phyloP scores from a whole-genome alignment of 2,797 vertebrate species.

The Enteromius treurensis region DNA sequence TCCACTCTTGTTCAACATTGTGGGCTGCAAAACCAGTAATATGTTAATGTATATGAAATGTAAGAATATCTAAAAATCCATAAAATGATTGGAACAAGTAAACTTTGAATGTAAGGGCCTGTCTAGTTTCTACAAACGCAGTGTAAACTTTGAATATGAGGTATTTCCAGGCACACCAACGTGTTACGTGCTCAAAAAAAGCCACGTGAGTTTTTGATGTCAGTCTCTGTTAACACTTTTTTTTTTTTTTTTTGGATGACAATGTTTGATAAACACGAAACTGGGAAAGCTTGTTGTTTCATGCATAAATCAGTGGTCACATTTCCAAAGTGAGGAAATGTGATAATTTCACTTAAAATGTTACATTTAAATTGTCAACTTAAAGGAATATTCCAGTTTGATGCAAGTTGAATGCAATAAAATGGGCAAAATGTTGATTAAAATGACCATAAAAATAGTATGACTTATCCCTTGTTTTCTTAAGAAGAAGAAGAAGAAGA shows the following conservation, averaged over 20 bases:
- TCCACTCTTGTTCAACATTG: conserved; percentile 28
- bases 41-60: not conserved
- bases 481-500: not conserved
- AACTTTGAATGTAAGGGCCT: not conserved
- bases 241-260: not conserved
- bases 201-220: not conserved
- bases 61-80: not conserved
- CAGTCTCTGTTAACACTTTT: not conserved
- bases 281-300: not conserved
- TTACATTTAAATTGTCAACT: not conserved
- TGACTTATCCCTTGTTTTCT: not conserved
- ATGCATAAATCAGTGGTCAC: not conserved
- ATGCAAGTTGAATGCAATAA: not conserved
- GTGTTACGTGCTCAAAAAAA: not conserved
- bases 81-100: not conserved
- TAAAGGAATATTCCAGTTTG: not conserved
- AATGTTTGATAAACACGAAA: not conserved
- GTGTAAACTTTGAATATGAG: not conserved
- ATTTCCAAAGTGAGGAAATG: not conserved
- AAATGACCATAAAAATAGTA: not conserved
- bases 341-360: not conserved
- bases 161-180: not conserved
- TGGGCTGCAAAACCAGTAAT: not conserved
- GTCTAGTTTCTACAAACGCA: not conserved
- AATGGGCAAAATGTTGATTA: not conserved